phyloP scores from a whole-genome alignment of 1,140 invertebrate genomes.

The Philopotamus ludificatus region DNA sequence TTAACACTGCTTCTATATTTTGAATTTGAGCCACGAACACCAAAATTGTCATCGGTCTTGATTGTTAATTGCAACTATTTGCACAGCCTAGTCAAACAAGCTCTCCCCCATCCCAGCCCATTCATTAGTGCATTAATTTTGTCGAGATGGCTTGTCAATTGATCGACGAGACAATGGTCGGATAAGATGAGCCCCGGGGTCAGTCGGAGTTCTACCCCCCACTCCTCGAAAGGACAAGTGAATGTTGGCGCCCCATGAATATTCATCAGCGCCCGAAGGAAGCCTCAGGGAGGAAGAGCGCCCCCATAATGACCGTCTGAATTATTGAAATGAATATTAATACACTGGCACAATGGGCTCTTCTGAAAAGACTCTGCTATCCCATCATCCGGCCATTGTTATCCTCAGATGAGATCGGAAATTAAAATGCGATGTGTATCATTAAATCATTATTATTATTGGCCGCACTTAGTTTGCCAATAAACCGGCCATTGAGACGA shows the following conservation, averaged over 20 bases:
- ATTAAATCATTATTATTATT: too few species aligned
- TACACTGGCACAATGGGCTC: not conserved
- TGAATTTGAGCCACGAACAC: not conserved
- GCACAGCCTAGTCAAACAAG: not conserved
- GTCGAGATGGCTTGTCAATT: conserved; percentile 6
- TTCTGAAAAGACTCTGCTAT: too few species aligned
- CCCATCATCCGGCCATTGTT: too few species aligned
- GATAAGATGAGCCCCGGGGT: not conserved
- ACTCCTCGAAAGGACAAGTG: not conserved
- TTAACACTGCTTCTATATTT: not conserved
- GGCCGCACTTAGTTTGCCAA: too few species aligned
- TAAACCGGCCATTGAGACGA: too few species aligned
- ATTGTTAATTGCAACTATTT: conserved; percentile 6
- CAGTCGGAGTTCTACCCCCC: not conserved
- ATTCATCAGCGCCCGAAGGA: conserved; percentile 3
- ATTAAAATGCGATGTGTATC: too few species aligned
- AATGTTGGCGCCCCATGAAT: not conserved
- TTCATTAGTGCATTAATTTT: conserved; percentile 11
- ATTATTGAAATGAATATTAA: conserved; percentile 13
- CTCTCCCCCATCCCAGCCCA: too few species aligned
- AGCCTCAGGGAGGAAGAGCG: not conserved
- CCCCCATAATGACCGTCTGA: conserved; percentile 6
- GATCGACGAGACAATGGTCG: not conserved
- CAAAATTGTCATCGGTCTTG: not conserved
- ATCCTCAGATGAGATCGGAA: too few species aligned